These are phyloP conservation scores for Paradisaea rubra DNA, from an alignment of 2,113 vertebrate species.

Conservation along the genomic window DNA sequence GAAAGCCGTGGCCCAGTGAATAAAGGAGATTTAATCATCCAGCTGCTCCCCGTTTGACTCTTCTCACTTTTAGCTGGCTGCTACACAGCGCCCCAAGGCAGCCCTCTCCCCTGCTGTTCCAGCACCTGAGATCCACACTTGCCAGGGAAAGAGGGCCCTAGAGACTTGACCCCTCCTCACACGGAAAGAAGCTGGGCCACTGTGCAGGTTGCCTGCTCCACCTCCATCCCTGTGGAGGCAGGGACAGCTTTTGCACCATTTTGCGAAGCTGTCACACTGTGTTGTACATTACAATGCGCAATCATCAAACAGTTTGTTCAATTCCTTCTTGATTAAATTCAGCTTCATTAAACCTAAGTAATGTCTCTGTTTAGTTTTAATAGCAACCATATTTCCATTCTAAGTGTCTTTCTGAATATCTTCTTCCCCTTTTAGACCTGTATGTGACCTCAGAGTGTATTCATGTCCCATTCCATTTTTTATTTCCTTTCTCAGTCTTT, in stretches of 20 bases:
- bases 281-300: background rate
- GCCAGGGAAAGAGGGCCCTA: background rate
- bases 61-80: background rate
- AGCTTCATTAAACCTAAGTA: slow-evolving; percentile 31
- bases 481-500: background rate
- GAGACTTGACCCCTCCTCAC: background rate
- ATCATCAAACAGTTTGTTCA: background rate
- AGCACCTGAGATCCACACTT: background rate
- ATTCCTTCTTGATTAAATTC: slow-evolving; percentile 47
- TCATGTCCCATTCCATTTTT: background rate
- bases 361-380: slow-evolving; percentile 8
- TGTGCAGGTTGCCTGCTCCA: background rate
- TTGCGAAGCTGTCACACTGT: background rate
- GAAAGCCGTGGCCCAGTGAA: background rate
- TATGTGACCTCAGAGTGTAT: background rate
- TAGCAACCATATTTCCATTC: slow-evolving; percentile 7
- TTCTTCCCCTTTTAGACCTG: slow-evolving; percentile 20
- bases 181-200: accelerated
- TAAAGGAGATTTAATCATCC: background rate
- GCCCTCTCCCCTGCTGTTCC: background rate
- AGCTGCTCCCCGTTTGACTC: background rate
- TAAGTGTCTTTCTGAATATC: background rate
- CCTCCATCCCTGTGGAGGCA: background rate
- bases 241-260: background rate
- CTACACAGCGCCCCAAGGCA: background rate